phyloP scores from a whole-genome alignment of 2,797 vertebrate species.

The Argentina silus region DNA sequence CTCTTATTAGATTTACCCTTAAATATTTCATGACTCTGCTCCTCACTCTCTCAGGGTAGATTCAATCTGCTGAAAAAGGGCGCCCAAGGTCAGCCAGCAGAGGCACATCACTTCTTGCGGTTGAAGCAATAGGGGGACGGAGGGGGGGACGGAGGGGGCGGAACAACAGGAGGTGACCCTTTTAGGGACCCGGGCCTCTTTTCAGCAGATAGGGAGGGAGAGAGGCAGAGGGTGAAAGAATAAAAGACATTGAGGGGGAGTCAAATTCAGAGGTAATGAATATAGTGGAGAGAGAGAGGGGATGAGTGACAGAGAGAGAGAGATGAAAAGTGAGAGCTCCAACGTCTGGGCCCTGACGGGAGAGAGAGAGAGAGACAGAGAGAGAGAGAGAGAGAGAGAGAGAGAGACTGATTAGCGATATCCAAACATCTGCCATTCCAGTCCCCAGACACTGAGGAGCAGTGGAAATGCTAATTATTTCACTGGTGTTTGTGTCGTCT shows the following conservation, averaged over 20 bases:
- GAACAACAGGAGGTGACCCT: not conserved
- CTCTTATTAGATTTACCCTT: constrained; percentile 8
- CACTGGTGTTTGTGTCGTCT: not conserved
- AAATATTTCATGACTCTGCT: constrained; percentile 10
- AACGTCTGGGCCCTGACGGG: not conserved
- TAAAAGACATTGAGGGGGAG: not conserved
- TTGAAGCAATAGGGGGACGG: not conserved
- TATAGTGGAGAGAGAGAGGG: too few species aligned
- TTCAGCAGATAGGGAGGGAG: not conserved
- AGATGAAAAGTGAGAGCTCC: not conserved
- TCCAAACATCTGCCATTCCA: not conserved
- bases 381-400: not conserved
- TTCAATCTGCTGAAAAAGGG: not conserved
- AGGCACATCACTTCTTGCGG: not conserved
- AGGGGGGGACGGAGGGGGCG: not conserved
- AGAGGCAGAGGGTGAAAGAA: not conserved
- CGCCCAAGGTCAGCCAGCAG: not conserved
- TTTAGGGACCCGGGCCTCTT: too few species aligned
- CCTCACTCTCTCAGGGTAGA: not conserved
- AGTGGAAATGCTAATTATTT: constrained; percentile 7
- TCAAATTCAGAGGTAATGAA: not conserved
- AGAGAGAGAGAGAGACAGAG: not conserved
- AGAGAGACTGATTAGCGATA: not conserved
- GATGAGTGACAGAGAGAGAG: too few species aligned
- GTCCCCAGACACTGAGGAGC: not conserved